Evolutionary conservation across 2,113 vertebrate genomes (phyloP), one percentile per base, ranked within the genome.

Genomic region (Hylia prasina): DNA sequence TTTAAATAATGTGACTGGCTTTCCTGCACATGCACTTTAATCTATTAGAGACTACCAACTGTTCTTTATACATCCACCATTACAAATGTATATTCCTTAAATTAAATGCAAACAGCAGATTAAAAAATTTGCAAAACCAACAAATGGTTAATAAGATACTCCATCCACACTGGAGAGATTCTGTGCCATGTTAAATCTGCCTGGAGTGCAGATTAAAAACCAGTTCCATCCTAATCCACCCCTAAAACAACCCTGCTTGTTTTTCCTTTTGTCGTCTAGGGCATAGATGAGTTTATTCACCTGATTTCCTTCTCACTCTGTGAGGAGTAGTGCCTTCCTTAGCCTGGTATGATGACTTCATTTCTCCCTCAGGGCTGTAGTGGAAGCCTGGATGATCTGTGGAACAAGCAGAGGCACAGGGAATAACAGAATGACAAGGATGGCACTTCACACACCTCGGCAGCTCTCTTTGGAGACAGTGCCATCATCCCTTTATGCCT

Each of bases 311-410:
- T 90, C 99, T 98, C 69, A 98, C 97, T 96, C 99, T 98, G 27
- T 98, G 97, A 8, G 98, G 97, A 30, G 97, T 61, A 11, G 98
- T 96, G 10, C 99, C 98, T 60, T 99, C 99, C 95, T 98, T 99
- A 37, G 98, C 96, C 84, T 98, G 98, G 78, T 97, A 93, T 0
- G 90, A 72, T 1, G 97, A 94, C 93, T 98, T 99, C 8, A 93
- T 98, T 89, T 99, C 98, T 37, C 98, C 98, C 40, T 99, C 98
- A 0, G 99, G 98, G 69, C 96, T 99, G 54, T 98, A 99, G 58
- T 98, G 98, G 97, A 99, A 99, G 65, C 99, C 99, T 21, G 99
- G 99, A 76, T 99, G 98, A 97, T 99, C 99, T 99, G 96, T 15
- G 93, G 86, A 93, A 77, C 7, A 95, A 95, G 19, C 60, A 92